A percentile compares a stretch with the other conserved stretches of the same genome.
phyloP scores from a whole-genome alignment of 1,140 invertebrate genomes.

The Micrasema longulum region DNA sequence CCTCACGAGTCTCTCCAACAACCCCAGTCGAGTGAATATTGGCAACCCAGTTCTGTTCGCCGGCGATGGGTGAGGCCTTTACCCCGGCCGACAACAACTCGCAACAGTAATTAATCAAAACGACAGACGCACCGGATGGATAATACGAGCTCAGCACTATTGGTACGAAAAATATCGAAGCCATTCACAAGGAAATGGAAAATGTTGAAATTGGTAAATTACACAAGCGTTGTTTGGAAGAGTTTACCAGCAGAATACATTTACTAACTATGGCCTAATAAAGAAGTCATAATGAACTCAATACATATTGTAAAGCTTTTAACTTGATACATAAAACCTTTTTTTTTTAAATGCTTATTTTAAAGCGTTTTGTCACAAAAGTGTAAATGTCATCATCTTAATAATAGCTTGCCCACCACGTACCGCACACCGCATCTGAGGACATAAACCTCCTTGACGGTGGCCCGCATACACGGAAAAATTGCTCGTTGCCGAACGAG shows the following conservation, averaged over 20 bases:
- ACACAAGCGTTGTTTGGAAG: slow-evolving; percentile 8
- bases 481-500: too few species aligned
- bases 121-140: slow-evolving; percentile 40
- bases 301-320: too few species aligned
- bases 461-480: too few species aligned
- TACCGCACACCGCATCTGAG: too few species aligned
- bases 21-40: slow-evolving; percentile 1
- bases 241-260: neutral
- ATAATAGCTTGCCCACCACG: too few species aligned
- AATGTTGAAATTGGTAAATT: neutral
- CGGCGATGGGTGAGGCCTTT: neutral
- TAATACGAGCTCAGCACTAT: slow-evolving; percentile 51
- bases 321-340: too few species aligned
- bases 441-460: too few species aligned
- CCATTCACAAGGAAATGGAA: slow-evolving; percentile 10
- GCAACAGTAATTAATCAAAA: slow-evolving; percentile 48
- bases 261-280: slow-evolving; percentile 4
- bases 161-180: slow-evolving; percentile 51
- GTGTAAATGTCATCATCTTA: too few species aligned
- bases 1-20: slow-evolving; percentile 13
- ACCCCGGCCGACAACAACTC: slow-evolving; percentile 4
- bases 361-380: too few species aligned
- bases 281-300: neutral
- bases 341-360: too few species aligned
- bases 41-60: slow-evolving; percentile 13